phyloP scores from a whole-genome alignment of 2,888 invertebrate species.

The Euplexia lucipara region DNA sequence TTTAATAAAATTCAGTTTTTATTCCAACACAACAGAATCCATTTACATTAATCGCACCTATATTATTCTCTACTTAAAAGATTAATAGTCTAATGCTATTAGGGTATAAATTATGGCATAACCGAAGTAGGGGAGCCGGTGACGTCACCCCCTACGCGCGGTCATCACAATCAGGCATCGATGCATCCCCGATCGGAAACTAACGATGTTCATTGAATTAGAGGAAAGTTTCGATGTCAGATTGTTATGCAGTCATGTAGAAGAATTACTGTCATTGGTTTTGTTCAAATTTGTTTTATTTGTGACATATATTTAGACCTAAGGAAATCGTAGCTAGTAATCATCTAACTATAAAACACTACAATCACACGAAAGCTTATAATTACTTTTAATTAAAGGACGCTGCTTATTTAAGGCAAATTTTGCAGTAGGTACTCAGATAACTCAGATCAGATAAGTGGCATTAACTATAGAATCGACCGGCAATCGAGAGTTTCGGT shows the following conservation, averaged over 20 bases:
- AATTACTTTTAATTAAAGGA: too few relatives aligned
- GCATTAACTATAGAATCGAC: too few relatives aligned
- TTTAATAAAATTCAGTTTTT: not conserved
- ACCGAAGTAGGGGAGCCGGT: constrained; percentile 50
- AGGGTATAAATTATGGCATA: constrained; percentile 50
- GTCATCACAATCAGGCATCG: constrained; percentile 34
- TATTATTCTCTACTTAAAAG: constrained; percentile 12
- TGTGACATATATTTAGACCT: too few relatives aligned
- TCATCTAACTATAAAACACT: too few relatives aligned
- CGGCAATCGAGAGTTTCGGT: too few relatives aligned
- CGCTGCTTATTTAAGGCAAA: too few relatives aligned
- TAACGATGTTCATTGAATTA: constrained; percentile 30
- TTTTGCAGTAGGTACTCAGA: too few relatives aligned
- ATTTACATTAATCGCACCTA: not conserved
- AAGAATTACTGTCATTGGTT: not conserved
- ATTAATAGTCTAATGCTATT: constrained; percentile 44
- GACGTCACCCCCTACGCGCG: constrained; percentile 47
- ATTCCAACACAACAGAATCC: not conserved
- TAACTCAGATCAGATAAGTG: too few relatives aligned
- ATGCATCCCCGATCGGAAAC: constrained; percentile 41
- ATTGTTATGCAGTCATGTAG: constrained; percentile 12
- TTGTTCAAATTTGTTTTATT: not conserved
- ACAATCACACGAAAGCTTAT: too few relatives aligned
- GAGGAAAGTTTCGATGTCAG: constrained; percentile 29
- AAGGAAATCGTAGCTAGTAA: too few relatives aligned